These are phyloP conservation scores for Astyanax mexicanus DNA, from an alignment of 2,797 vertebrate species.

Conservation along the genomic window DNA sequence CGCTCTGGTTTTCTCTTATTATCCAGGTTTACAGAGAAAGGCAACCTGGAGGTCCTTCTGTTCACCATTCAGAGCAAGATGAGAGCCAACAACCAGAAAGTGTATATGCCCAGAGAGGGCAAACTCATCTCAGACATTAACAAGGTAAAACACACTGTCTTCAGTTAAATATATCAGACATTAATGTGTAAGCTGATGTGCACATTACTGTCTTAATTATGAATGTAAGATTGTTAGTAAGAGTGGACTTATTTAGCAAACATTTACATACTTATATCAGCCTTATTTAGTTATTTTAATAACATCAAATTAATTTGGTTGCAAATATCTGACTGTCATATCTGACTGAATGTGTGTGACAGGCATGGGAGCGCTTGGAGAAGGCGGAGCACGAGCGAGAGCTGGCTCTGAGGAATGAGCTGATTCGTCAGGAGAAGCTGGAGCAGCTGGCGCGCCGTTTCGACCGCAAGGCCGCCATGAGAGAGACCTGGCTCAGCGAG, in stretches of 20 bases:
- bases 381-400: conserved; percentile 96
- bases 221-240: too few relatives aligned
- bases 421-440: conserved; percentile 96
- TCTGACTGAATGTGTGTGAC: conserved; percentile 11
- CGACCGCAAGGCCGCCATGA: conserved; percentile 95
- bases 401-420: conserved; percentile 92
- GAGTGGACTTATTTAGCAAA: too few relatives aligned
- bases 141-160: too few relatives aligned
- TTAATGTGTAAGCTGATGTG: too few relatives aligned
- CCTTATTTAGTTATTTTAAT: too few relatives aligned
- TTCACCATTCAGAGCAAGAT: conserved; percentile 98
- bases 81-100: conserved; percentile 97
- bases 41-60: conserved; percentile 93
- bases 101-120: conserved; percentile 93
- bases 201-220: too few relatives aligned
- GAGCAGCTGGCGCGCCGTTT: conserved; percentile 94
- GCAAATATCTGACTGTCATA: too few relatives aligned
- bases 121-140: conserved; percentile 98
- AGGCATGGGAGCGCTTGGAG: conserved; percentile 97
- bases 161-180: too few relatives aligned
- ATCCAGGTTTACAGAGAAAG: conserved; percentile 93
- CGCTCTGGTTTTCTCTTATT: neutral
- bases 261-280: too few relatives aligned
- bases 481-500: conserved; percentile 95
- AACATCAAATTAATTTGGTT: too few relatives aligned